These are phyloP conservation scores for Eristalis arbustorum DNA, from an alignment of 2,888 invertebrate genomes.

Conservation along the genomic window DNA sequence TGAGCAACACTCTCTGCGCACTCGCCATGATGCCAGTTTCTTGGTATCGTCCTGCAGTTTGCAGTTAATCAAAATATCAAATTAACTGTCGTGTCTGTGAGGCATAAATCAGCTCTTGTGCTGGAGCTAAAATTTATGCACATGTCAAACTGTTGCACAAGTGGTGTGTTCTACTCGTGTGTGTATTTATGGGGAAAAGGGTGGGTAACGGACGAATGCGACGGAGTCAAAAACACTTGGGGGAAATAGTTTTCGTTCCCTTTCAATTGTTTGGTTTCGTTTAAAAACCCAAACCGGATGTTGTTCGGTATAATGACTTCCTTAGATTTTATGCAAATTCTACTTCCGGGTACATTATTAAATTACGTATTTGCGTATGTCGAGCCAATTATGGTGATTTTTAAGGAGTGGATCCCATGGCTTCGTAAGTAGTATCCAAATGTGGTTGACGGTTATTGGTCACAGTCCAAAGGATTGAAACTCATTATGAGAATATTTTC, in stretches of 20 bases:
- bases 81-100: slow-evolving; percentile 80
- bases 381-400: not conserved
- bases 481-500: no score
- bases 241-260: slow-evolving; percentile 20
- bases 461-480: no score
- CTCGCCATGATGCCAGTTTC: slow-evolving; percentile 30
- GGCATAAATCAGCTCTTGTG: slow-evolving; percentile 77
- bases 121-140: slow-evolving; percentile 73
- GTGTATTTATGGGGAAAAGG: not conserved
- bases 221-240: slow-evolving; percentile 25
- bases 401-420: no score
- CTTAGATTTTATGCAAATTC: not conserved
- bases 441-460: no score
- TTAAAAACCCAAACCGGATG: not conserved
- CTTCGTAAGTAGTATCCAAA: no score
- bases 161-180: slow-evolving; percentile 30
- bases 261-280: not conserved
- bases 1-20: not conserved
- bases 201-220: slow-evolving; percentile 1
- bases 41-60: slow-evolving; percentile 70
- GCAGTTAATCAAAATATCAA: slow-evolving; percentile 81
- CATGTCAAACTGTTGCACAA: slow-evolving; percentile 72
- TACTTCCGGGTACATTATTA: not conserved
- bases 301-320: not conserved
- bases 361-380: not conserved